Percentiles rank a stretch among this genome's conserved stretches.
These are phyloP conservation scores for Odontocolon sp. DNA, from an alignment of 2,888 invertebrate species.

Conservation along the genomic window DNA sequence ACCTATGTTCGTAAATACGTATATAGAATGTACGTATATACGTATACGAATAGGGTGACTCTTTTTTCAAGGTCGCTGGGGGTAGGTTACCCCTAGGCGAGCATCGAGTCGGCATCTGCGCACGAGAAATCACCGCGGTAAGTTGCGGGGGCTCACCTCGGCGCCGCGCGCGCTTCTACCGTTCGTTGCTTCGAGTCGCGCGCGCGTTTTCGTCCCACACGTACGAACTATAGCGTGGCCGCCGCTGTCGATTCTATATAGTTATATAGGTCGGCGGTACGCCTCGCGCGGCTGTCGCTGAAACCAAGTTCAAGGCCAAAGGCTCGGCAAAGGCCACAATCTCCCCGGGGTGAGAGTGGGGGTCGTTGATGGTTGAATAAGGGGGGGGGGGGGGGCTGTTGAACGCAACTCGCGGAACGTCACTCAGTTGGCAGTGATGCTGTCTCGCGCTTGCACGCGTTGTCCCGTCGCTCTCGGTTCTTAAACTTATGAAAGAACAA, in stretches of 20 bases:
- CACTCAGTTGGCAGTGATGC: slow-evolving; percentile 81
- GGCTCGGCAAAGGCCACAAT: slow-evolving; percentile 80
- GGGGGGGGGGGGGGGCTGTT: slow-evolving; percentile 84
- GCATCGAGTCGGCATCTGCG: slow-evolving; percentile 69
- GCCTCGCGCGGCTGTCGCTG: slow-evolving; percentile 80
- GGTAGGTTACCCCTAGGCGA: slow-evolving; percentile 70
- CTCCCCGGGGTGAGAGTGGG: slow-evolving; percentile 61
- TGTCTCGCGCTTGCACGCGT: slow-evolving; percentile 80
- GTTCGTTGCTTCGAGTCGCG: slow-evolving; percentile 63
- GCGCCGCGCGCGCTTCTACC: slow-evolving; percentile 35
- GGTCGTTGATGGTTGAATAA: slow-evolving; percentile 77
- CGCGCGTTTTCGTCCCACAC: slow-evolving; percentile 4
- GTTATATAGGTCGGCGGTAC: slow-evolving; percentile 79
- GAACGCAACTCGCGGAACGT: slow-evolving; percentile 83
- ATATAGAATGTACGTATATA: too few relatives aligned
- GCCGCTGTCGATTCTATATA: slow-evolving; percentile 51
- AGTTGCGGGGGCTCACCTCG: slow-evolving; percentile 8
- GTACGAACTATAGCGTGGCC: slow-evolving; percentile 42
- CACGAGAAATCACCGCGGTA: slow-evolving; percentile 44
- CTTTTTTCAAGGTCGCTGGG: slow-evolving; percentile 70
- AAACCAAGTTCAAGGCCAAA: slow-evolving; percentile 82
- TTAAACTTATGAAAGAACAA: slow-evolving; percentile 31
- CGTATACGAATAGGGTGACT: not conserved
- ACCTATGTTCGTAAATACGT: too few relatives aligned
- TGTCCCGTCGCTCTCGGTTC: slow-evolving; percentile 70